phyloP scores from a whole-genome alignment of 2,888 invertebrate species.

The Busseola fusca region DNA sequence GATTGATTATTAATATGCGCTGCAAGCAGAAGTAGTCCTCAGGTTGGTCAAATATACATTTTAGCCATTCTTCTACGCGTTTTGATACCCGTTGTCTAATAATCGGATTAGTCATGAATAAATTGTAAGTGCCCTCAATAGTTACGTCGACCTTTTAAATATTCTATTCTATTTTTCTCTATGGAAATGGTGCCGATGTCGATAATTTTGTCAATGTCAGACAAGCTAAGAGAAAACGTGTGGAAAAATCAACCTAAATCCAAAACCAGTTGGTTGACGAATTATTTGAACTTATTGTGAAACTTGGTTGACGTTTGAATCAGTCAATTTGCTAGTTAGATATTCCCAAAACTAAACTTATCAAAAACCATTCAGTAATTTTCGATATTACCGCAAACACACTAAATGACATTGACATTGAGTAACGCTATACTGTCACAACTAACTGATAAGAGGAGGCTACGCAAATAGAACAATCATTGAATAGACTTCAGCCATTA shows the following conservation, averaged over 20 bases:
- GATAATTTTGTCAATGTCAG: background rate
- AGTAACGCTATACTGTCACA: background rate
- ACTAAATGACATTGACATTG: slow-evolving; percentile 22
- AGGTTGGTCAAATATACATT: too few species aligned
- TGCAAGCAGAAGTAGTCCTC: too few species aligned
- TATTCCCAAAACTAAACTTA: background rate
- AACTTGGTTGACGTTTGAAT: background rate
- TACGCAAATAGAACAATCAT: slow-evolving; percentile 21
- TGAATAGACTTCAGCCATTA: slow-evolving; percentile 13
- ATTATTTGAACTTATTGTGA: background rate
- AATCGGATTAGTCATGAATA: background rate
- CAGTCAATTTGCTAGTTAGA: background rate
- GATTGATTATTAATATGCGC: too few species aligned
- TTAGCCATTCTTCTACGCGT: background rate
- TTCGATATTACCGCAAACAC: background rate
- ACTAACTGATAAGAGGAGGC: slow-evolving; percentile 21
- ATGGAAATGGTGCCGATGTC: background rate
- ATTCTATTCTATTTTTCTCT: background rate
- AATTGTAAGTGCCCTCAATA: background rate
- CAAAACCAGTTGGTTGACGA: background rate
- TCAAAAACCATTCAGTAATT: background rate
- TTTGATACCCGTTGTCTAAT: too few species aligned
- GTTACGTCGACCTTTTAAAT: background rate
- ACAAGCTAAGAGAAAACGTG: background rate
- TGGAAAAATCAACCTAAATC: background rate